Evolutionary conservation across 2,888 invertebrate genomes (phyloP).

Genomic region (Cancer borealis): DNA sequence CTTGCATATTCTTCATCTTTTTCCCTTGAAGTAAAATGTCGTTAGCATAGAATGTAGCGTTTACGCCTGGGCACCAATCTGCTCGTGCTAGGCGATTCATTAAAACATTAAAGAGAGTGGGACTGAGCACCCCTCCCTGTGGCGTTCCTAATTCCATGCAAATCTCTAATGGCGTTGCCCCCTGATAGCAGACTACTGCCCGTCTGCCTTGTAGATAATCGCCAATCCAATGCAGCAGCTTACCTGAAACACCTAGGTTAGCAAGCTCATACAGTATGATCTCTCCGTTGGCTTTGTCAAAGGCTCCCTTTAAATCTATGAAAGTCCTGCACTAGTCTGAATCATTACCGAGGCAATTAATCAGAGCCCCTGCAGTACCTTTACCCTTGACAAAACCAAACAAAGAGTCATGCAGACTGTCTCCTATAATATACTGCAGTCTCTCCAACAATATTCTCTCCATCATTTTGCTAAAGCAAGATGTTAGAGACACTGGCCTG

Average conservation of each 20-base stretch:
- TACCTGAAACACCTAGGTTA: not conserved
- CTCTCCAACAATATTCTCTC: too few relatives aligned
- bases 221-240: not conserved
- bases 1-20: not conserved
- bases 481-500: too few relatives aligned
- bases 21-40: not conserved
- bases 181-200: not conserved
- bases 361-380: too few relatives aligned
- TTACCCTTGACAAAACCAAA: too few relatives aligned
- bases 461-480: too few relatives aligned
- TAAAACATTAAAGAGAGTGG: not conserved
- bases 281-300: too few relatives aligned
- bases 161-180: too few relatives aligned
- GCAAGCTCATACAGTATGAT: not conserved
- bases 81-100: not conserved
- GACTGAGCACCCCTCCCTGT: not conserved
- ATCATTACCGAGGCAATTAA: not conserved
- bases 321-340: not conserved
- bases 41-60: not conserved
- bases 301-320: too few relatives aligned
- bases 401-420: too few relatives aligned
- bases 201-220: not conserved
- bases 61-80: not conserved
- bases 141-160: not conserved
- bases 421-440: too few relatives aligned